Percentiles rank a stretch among this genome's conserved stretches.
Evolutionary conservation across 2,113 vertebrate species (phyloP).

Genomic region (Natator depressus): DNA sequence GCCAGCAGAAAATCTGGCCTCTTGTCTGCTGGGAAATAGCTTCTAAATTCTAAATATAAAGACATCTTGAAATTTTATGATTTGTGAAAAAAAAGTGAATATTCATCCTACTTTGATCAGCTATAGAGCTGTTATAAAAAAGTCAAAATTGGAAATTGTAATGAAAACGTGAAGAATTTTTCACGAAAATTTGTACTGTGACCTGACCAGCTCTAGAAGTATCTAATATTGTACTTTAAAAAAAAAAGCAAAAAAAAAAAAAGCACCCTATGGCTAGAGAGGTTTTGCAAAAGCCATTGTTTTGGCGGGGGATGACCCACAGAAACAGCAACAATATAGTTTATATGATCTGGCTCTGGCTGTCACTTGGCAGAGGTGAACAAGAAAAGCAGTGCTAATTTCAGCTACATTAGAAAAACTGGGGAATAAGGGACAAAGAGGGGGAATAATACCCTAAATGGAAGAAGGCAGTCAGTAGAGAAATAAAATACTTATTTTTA

Average conservation of each 20-base stretch:
- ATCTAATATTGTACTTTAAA: background rate
- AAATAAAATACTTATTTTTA: background rate
- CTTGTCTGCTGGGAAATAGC: too few species aligned
- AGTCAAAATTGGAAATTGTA: background rate
- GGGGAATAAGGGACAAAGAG: background rate
- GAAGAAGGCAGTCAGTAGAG: background rate
- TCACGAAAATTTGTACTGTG: background rate
- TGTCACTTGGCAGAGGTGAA: background rate
- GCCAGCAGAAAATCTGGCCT: too few species aligned
- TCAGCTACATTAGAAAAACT: background rate
- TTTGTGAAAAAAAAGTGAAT: too few species aligned
- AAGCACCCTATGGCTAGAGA: background rate
- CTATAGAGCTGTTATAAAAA: background rate
- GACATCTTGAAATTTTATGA: too few species aligned
- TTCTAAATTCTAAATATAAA: too few species aligned
- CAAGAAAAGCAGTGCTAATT: background rate
- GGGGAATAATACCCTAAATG: background rate
- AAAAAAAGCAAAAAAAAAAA: background rate
- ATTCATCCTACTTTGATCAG: too few species aligned
- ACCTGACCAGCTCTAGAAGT: background rate
- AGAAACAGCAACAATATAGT: background rate
- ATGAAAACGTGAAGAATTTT: background rate
- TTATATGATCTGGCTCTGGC: background rate
- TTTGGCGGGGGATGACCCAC: rapidly evolving
- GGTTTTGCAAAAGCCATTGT: background rate